Base-by-base conservation (phyloP, 2,113 vertebrate genomes). In the Nycticorax nycticorax region DNA sequence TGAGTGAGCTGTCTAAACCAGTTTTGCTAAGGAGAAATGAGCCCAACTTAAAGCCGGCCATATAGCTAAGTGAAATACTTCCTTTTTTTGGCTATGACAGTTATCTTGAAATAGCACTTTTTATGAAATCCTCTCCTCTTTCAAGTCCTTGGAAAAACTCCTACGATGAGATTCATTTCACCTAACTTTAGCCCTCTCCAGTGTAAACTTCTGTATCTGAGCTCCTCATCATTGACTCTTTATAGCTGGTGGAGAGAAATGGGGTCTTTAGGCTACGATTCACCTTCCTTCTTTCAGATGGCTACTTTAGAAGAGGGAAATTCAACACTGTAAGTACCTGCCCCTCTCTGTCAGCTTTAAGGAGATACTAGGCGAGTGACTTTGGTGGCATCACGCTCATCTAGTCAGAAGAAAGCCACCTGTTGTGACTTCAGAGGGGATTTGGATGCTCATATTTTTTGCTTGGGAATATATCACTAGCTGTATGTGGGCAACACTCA, bases 101-200 rank as follows among this genome's bases (percentile, higher is more conserved):
- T 87, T 93, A 88, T 63, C 75, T 95, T 95, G 87, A 96, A 94
- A 95, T 94, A 93, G 85, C 55, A n/a, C 59, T 88, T 91, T 94
- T 96, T 89, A 95, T 95, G 41, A 97, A 97, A 97, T 96, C 92
- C 88, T 88, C 64, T 89, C 80, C 86, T 95, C 92, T 96, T 97
- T 95, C 92, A 96, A 95, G 86, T 94, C 92, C 80, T 94, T 93
- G 92, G 83, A 92, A 95, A 91, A 91, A 95, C 92, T 92, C 93
- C 84, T 95, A 91, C 45, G 18, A 78, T 10, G 14, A 89, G 94
- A 97, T 96, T 92, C 5, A 87, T 96, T 96, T 95, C 94, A 85
- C 91, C 76, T 96, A 95, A 95, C 89, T 96, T 96, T 95, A 97
- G 91, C 87, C 62, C 82, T 48, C 87, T 94, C 69, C 87, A 89